Base-by-base conservation (phyloP, 2,113 vertebrate species). In the Brevimyrus niger region DNA sequence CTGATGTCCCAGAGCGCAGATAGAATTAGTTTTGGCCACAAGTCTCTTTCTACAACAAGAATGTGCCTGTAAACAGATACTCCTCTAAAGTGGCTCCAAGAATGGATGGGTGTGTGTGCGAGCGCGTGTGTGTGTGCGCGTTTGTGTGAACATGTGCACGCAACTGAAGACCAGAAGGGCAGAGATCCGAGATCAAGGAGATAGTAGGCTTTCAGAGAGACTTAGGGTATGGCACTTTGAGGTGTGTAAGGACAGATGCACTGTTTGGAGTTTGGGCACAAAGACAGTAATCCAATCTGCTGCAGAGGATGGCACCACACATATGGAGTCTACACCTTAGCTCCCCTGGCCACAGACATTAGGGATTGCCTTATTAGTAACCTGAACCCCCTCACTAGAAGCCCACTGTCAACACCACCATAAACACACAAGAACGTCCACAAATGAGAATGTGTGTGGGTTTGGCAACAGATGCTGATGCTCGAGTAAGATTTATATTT, bases 11-110 rank as follows among this genome's bases (percentile, higher is more conserved):
- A 35, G 80, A 46, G 88, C 82, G 86, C 23, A 69, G 89, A 31
- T 35, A 42, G 44, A 46, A 89, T 58, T 83, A 87, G 86, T 31
- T 89, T 89, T 90, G 87, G 65, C 8, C 17, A 51, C 23, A 42
- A 50, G 80, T 89, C 4, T 80, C 86, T 53, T 50, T 8, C 53
- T 46, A 10, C 38, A 27, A 92, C 90, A 89, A 92, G 91, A 89
- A 91, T 90, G 61, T 46, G 46, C 69, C 87, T 51, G 92, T 89
- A 91, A 93, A 82, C 61, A 6, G 91, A 92, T 89, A 92, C 83
- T 89, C 89, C 3, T 38, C 69, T 50, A 89, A 86, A 55, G 46
- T 73, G 35, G 55, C 44, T 88, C 88, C 82, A 80, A 35, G 35
- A 42, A 80, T 80, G 88, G 65, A 31, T 48, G 17, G 8, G 88